These are phyloP conservation scores for Origma solitaria DNA, from an alignment of 2,113 vertebrate genomes.

Conservation along the genomic window DNA sequence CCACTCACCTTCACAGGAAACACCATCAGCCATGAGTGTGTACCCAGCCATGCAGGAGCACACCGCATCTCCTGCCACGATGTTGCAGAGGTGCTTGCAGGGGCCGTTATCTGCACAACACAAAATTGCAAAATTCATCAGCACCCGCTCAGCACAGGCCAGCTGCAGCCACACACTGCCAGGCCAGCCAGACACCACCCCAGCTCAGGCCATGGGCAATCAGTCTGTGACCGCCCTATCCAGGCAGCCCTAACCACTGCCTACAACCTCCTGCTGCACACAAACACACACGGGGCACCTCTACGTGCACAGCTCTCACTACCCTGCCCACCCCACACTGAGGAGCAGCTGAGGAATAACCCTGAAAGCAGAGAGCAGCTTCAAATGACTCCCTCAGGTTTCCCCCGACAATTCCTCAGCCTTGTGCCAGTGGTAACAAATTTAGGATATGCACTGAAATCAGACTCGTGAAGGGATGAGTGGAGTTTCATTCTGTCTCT, in stretches of 20 bases:
- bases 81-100: constrained; percentile 81
- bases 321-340: not conserved
- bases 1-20: constrained; percentile 79
- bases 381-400: not conserved
- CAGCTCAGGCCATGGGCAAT: not conserved
- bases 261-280: not conserved
- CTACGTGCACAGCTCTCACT: not conserved
- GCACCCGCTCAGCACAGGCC: not conserved
- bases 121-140: not conserved
- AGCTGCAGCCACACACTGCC: not conserved
- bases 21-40: constrained; percentile 77
- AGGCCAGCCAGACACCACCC: not conserved
- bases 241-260: not conserved
- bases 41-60: constrained; percentile 89
- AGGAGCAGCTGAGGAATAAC: not conserved
- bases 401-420: not conserved
- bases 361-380: not conserved
- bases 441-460: not conserved
- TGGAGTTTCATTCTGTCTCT: not conserved
- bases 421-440: not conserved
- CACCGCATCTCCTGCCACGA: constrained; percentile 42
- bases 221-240: not conserved
- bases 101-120: constrained; percentile 73
- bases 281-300: not conserved
- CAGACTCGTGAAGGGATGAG: not conserved